Evolutionary conservation across 2,888 invertebrate genomes (phyloP), one percentile per base, ranked within the genome.

Genomic region (Idaea straminata): DNA sequence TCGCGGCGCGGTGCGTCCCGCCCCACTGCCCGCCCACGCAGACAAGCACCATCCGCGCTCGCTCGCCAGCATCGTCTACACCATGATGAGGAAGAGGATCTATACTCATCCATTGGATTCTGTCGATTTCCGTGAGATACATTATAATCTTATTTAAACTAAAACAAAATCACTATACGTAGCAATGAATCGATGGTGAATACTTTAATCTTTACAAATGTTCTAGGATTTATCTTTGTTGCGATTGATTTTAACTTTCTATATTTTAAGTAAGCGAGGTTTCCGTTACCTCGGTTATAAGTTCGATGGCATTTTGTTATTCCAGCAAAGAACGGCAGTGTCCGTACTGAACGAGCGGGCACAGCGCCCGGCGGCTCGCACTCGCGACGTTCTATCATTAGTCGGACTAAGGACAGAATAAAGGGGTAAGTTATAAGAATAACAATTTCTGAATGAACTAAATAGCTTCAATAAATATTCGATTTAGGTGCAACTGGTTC

Each of bases 1-100:
- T 61, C 93, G 95, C 65, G 92, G 94, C 6, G 89, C 93, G 16
- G 92, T 94, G 65, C 91, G 94, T 70, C 87, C 92, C 10, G 13
- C 93, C 94, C 16, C 92, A 57, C 89, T 93, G 47, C 89, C 59
- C 93, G 93, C 71, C 91, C 95, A 73, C 91, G 95, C 61, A 95
- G 95, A 79, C 79, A 95, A 96, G 3, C 96, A 96, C 73, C 95
- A 95, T 94, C 96, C 85, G 67, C 96, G 96, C 78, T 86, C 89
- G 61, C 95, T 98, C 73, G 97, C 97, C 15, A 97, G 97, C 10
- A 96, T 98, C 63, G 97, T 98, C 13, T 97, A 97, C 84, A 97
- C 96, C 66, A 96, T 98, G 95, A 95, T 98, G 73, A 89, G 96
- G 72, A 94, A 95, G 74, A 94, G 96, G 75, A 96, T 96, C 72